Conservation (phyloP, 2,113 vertebrate species). For the Globicephala melas region DNA sequence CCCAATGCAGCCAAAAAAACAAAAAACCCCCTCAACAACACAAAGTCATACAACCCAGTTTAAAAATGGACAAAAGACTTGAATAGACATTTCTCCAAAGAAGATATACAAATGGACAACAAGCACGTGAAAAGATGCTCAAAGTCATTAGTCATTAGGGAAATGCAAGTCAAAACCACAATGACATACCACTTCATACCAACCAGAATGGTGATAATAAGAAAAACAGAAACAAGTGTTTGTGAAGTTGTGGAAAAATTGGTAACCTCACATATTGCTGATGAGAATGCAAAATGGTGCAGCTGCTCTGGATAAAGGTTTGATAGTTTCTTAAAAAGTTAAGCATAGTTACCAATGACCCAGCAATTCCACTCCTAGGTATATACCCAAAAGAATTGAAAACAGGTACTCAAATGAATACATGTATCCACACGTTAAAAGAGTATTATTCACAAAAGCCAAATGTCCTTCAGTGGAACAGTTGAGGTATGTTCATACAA, state of each 20-base stretch:
- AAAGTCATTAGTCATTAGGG: background rate
- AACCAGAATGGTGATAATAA: background rate
- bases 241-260: background rate
- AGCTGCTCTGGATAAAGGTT: background rate
- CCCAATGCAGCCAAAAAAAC: too few relatives aligned
- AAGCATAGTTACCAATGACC: background rate
- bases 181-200: background rate
- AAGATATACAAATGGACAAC: background rate
- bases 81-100: background rate
- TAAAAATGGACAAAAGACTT: background rate
- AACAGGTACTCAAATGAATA: background rate
- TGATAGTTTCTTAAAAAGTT: background rate
- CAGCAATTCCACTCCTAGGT: background rate
- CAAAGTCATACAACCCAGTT: background rate
- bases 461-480: background rate
- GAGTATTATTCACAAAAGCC: background rate
- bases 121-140: background rate
- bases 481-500: background rate
- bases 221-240: background rate
- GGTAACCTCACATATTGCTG: background rate
- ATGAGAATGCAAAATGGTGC: background rate
- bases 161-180: background rate
- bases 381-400: background rate
- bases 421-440: fast-evolving
- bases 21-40: background rate